Evolutionary conservation across 2,888 invertebrate genomes (phyloP).

Genomic region (Drosophila rellima): DNA sequence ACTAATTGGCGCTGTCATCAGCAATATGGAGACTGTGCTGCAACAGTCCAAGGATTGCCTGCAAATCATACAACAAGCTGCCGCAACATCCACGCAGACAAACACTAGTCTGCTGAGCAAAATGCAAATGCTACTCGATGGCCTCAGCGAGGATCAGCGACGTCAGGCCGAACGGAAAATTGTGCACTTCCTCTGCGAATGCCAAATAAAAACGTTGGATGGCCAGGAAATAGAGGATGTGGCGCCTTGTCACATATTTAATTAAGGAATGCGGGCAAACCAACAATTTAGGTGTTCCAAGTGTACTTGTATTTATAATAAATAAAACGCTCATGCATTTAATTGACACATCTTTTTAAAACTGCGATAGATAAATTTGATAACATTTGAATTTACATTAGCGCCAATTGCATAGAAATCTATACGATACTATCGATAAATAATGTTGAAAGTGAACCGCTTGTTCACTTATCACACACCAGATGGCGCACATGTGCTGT

Average conservation of each 20-base stretch:
- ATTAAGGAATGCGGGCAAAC: conserved; percentile 21
- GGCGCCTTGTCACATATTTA: conserved; percentile 63
- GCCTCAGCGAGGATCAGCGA: conserved; percentile 62
- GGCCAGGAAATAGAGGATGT: conserved; percentile 82
- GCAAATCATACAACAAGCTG: conserved; percentile 62
- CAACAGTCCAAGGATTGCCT: conserved; percentile 77
- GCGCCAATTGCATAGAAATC: background rate
- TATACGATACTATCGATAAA: background rate
- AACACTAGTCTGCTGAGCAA: conserved; percentile 55
- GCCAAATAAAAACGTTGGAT: conserved; percentile 80
- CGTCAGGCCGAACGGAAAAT: conserved; percentile 80
- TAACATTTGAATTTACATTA: background rate
- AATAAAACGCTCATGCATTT: conserved; percentile 5
- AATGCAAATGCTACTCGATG: conserved; percentile 77
- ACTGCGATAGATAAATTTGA: conserved; percentile 5
- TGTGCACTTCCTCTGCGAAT: conserved; percentile 82
- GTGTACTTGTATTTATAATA: conserved; percentile 22
- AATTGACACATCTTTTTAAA: conserved; percentile 1
- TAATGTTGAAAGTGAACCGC: background rate
- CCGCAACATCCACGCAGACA: conserved; percentile 26
- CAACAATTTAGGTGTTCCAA: conserved; percentile 11
- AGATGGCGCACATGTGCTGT: background rate
- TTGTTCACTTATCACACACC: background rate
- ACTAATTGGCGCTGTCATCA: conserved; percentile 69
- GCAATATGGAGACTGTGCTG: conserved; percentile 78